Percentiles rank a stretch among this genome's conserved stretches.
Conservation (phyloP, 2,113 vertebrate species). For the Nannospalax galili region DNA sequence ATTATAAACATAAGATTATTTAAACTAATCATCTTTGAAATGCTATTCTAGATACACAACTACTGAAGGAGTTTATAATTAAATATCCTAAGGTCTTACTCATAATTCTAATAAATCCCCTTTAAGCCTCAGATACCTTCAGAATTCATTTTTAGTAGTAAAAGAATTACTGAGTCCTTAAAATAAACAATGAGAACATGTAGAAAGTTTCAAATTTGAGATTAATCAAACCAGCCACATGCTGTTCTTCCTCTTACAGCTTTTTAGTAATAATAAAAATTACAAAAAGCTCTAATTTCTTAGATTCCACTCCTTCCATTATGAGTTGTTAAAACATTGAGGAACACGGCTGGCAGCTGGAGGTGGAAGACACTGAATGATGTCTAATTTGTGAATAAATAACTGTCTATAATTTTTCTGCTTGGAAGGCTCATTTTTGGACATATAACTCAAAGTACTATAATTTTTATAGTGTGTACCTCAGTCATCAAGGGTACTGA, state of each 20-base stretch:
- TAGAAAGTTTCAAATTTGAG: not conserved
- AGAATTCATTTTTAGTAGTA: slow-evolving; percentile 32
- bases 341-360: not conserved
- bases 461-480: not conserved
- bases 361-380: not conserved
- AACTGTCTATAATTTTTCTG: not conserved
- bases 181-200: not conserved
- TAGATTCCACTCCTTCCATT: not conserved
- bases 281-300: not conserved
- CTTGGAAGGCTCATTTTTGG: not conserved
- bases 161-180: not conserved
- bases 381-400: not conserved
- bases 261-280: slow-evolving; percentile 28
- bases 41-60: not conserved
- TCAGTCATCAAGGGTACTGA: not conserved
- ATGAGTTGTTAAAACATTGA: slow-evolving; percentile 1
- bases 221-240: not conserved
- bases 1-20: not conserved
- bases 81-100: slow-evolving; percentile 8
- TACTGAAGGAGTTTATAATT: not conserved
- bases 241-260: not conserved
- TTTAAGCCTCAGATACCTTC: not conserved
- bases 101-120: not conserved
- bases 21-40: slow-evolving; percentile 26
- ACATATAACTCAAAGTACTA: not conserved